phyloP scores from a whole-genome alignment of 2,797 vertebrate species.

The Margarornis squamiger region DNA sequence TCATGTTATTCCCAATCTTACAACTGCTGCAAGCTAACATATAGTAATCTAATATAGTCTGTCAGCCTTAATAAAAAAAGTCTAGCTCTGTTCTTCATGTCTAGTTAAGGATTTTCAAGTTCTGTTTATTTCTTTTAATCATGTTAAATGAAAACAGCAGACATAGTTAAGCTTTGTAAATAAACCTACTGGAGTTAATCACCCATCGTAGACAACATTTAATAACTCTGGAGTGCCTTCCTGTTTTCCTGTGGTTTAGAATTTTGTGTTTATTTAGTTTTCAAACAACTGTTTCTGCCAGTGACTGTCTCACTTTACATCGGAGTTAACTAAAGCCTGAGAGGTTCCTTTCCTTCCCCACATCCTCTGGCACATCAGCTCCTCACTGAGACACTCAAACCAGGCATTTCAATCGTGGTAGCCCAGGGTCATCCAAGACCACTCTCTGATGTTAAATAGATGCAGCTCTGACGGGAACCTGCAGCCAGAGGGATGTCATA shows the following conservation, averaged over 20 bases:
- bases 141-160: not conserved
- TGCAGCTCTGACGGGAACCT: not conserved
- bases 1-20: not conserved
- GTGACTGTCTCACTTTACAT: not conserved
- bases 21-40: not conserved
- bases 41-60: not conserved
- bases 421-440: not conserved
- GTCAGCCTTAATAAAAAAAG: not conserved
- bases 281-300: not conserved
- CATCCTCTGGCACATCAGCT: not conserved
- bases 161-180: not conserved
- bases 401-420: not conserved
- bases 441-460: not conserved
- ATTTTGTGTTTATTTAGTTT: not conserved
- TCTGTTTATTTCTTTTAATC: not conserved
- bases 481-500: not conserved
- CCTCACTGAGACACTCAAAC: not conserved
- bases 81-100: not conserved
- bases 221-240: not conserved
- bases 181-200: not conserved
- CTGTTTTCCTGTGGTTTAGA: not conserved
- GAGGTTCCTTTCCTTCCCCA: not conserved
- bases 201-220: not conserved
- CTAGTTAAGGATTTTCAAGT: not conserved
- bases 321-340: not conserved